Percentiles rank a stretch among this genome's conserved stretches.
These are phyloP conservation scores for Remorina albescens DNA, from an alignment of 2,797 vertebrate genomes.

Conservation along the genomic window DNA sequence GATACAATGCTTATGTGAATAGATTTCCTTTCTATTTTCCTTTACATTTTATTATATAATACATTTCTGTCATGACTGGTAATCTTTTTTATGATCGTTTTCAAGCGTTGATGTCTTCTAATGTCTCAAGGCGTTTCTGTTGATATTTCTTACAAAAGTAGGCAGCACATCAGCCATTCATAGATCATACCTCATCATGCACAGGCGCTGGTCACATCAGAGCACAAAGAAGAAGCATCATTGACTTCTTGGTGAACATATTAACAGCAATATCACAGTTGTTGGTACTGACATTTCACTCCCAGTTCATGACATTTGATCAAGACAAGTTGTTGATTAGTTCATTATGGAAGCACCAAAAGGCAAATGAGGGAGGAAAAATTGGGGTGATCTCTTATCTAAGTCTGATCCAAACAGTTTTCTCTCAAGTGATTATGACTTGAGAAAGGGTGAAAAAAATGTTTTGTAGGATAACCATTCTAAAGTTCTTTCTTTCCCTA, in stretches of 20 bases:
- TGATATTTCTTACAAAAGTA: conserved; percentile 34
- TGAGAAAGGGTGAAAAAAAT: too few relatives aligned
- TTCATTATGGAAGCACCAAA: conserved; percentile 3
- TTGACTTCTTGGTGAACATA: conserved; percentile 31
- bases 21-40: conserved; percentile 8
- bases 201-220: conserved; percentile 42
- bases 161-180: conserved; percentile 51
- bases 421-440: too few relatives aligned
- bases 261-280: conserved; percentile 39
- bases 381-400: too few relatives aligned
- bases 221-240: conserved; percentile 31
- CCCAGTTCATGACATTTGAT: conserved; percentile 22
- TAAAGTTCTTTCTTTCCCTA: too few relatives aligned
- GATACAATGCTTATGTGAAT: conserved; percentile 29
- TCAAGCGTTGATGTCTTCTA: conserved; percentile 37
- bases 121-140: conserved; percentile 33
- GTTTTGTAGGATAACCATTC: too few relatives aligned
- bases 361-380: too few relatives aligned
- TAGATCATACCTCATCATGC: conserved; percentile 62
- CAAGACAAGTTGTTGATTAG: conserved; percentile 4
- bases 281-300: conserved; percentile 36
- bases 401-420: too few relatives aligned
- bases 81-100: conserved; percentile 26
- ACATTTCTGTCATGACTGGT: neutral
- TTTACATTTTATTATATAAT: conserved; percentile 11